A percentile compares a stretch with the other conserved stretches of the same genome.
Evolutionary conservation across 2,797 vertebrate species (phyloP).

Genomic region (Smutsia temminckii): DNA sequence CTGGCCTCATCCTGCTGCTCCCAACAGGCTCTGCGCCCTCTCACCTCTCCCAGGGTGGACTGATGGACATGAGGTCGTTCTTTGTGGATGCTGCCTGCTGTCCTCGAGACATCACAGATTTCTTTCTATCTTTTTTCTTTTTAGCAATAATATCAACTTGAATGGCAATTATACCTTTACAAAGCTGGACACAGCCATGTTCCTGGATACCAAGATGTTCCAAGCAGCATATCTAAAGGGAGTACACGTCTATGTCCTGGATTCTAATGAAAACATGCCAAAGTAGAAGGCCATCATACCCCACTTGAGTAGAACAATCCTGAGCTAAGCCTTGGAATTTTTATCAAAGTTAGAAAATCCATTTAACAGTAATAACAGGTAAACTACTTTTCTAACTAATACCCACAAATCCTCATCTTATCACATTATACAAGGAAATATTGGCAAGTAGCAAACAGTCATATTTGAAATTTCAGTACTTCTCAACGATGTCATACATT

Average conservation of each 20-base stretch:
- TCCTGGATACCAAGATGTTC: background rate
- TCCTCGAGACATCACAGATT: background rate
- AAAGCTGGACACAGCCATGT: background rate
- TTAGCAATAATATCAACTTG: background rate
- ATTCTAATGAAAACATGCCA: background rate
- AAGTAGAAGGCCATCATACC: background rate
- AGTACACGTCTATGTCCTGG: background rate
- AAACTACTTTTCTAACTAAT: conserved; percentile 37
- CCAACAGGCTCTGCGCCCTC: background rate
- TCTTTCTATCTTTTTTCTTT: background rate
- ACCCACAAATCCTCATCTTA: background rate
- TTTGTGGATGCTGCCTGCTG: background rate
- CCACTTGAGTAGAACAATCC: background rate
- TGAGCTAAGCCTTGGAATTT: background rate
- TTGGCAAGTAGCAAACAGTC: background rate
- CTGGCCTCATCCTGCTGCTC: background rate
- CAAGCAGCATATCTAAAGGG: background rate
- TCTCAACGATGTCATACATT: background rate
- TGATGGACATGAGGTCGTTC: background rate
- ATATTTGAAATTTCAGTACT: background rate
- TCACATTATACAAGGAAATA: background rate
- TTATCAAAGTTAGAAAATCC: conserved; percentile 46
- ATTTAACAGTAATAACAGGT: background rate
- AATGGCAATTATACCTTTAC: background rate
- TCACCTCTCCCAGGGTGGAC: background rate